Conservation (phyloP, 2,888 invertebrate genomes). For the Parelbella ahira region DNA sequence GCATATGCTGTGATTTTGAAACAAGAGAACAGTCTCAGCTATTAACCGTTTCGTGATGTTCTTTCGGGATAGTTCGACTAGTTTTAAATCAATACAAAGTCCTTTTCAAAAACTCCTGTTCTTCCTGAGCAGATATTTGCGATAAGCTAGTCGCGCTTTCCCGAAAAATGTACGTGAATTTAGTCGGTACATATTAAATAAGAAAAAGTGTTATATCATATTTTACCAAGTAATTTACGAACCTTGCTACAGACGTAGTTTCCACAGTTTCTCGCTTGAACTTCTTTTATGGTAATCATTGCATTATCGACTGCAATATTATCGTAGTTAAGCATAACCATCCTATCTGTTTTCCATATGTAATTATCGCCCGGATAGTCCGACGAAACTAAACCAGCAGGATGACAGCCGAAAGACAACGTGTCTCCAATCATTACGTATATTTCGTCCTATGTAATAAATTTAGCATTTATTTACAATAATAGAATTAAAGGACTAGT, state of each 20-base stretch:
- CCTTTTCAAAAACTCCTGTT: too few relatives aligned
- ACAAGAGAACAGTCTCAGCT: too few relatives aligned
- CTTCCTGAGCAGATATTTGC: too few relatives aligned
- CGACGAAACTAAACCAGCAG: not conserved
- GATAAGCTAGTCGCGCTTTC: too few relatives aligned
- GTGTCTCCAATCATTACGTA: constrained; percentile 42
- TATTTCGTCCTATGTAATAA: constrained; percentile 42
- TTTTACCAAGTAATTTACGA: not conserved
- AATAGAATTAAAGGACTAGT: not conserved
- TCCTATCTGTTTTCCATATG: constrained; percentile 39
- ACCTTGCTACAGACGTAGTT: constrained; percentile 45
- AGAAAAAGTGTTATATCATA: too few relatives aligned
- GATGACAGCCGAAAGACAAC: constrained; percentile 37
- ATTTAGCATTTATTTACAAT: not conserved
- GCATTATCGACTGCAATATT: constrained; percentile 38
- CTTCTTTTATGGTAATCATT: constrained; percentile 34
- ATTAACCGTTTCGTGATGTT: too few relatives aligned
- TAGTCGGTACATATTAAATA: too few relatives aligned
- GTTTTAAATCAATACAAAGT: too few relatives aligned
- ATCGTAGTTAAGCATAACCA: constrained; percentile 34
- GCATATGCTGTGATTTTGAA: too few relatives aligned
- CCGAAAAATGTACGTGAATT: too few relatives aligned
- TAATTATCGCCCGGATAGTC: not conserved
- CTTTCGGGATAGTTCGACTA: too few relatives aligned
- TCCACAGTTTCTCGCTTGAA: constrained; percentile 40